A percentile compares a stretch with the other conserved stretches of the same genome.
phyloP scores from a whole-genome alignment of 2,888 invertebrate genomes.

The Miltochrista miniata region DNA sequence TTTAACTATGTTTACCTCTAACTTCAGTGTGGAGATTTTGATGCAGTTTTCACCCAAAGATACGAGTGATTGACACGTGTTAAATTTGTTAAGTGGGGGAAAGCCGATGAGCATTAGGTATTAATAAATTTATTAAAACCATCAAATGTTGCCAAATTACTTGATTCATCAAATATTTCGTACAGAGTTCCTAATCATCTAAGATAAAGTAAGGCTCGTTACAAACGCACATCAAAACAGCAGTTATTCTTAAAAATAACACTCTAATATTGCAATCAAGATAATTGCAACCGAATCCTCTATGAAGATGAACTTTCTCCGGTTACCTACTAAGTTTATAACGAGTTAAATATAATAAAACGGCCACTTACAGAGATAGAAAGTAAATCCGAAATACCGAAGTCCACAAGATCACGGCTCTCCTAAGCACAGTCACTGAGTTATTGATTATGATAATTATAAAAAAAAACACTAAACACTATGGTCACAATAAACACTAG shows the following conservation, averaged over 20 bases:
- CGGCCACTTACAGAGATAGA: constrained; percentile 79
- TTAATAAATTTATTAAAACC: too few species aligned
- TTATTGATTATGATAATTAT: constrained; percentile 42
- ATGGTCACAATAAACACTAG: constrained; percentile 47
- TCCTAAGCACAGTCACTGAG: constrained; percentile 66
- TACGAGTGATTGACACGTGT: too few species aligned
- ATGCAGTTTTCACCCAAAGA: too few species aligned
- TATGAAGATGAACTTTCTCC: constrained; percentile 62
- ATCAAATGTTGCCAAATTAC: constrained; percentile 9
- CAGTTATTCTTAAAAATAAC: constrained; percentile 8
- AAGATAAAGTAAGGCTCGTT: constrained; percentile 6
- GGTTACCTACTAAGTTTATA: constrained; percentile 48
- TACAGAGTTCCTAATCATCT: constrained; percentile 29
- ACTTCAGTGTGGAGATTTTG: too few species aligned
- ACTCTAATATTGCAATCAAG: constrained; percentile 22
- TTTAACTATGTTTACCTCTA: too few species aligned
- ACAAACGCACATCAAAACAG: background rate
- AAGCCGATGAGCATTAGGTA: too few species aligned
- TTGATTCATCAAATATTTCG: constrained; percentile 26
- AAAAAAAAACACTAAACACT: constrained; percentile 46
- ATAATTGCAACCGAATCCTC: constrained; percentile 34
- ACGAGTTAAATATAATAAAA: constrained; percentile 69
- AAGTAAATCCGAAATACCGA: constrained; percentile 78
- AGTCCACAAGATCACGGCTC: constrained; percentile 70
- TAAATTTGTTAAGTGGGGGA: too few species aligned